Percentiles rank a stretch among this genome's conserved stretches.
Evolutionary conservation across 2,888 invertebrate species (phyloP).

Genomic region (Acronicta psi): DNA sequence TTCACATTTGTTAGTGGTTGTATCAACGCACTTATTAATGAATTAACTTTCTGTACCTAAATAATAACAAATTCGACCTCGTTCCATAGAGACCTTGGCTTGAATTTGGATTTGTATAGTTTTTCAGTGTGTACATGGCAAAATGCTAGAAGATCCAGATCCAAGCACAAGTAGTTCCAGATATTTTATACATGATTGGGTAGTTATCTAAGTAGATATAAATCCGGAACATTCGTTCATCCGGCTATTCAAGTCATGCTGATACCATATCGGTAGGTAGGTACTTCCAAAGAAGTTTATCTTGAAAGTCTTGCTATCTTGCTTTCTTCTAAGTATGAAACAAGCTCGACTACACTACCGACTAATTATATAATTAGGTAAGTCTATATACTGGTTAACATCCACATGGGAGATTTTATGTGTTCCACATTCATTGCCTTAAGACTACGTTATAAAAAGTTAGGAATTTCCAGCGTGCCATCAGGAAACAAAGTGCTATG

Average conservation of each 20-base stretch:
- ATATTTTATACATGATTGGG: too few relatives aligned
- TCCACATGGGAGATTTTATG: constrained; percentile 24
- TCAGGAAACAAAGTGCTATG: constrained; percentile 48
- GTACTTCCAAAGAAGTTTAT: constrained; percentile 28
- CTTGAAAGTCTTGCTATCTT: constrained; percentile 15
- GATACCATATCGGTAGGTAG: constrained; percentile 43
- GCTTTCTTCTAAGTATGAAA: constrained; percentile 19
- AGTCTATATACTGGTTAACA: constrained; percentile 11
- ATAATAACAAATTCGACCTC: too few relatives aligned
- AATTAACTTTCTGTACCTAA: background rate
- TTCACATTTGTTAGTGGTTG: constrained; percentile 39
- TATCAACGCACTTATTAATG: constrained; percentile 33
- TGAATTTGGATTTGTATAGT: too few relatives aligned
- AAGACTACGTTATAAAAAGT: constrained; percentile 33
- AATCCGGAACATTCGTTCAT: constrained; percentile 44
- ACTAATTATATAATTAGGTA: constrained; percentile 41
- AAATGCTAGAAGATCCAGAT: too few relatives aligned
- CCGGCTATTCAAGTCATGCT: constrained; percentile 32
- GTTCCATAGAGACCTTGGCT: too few relatives aligned
- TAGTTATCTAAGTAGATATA: constrained; percentile 1
- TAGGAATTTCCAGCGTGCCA: constrained; percentile 17
- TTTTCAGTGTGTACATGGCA: background rate
- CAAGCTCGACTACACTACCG: constrained; percentile 11
- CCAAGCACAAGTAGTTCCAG: too few relatives aligned
- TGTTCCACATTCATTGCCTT: constrained; percentile 46